A percentile compares a stretch with the other conserved stretches of the same genome.
Conservation (phyloP, 23 tunicate genomes). For the Pegea sp. region DNA sequence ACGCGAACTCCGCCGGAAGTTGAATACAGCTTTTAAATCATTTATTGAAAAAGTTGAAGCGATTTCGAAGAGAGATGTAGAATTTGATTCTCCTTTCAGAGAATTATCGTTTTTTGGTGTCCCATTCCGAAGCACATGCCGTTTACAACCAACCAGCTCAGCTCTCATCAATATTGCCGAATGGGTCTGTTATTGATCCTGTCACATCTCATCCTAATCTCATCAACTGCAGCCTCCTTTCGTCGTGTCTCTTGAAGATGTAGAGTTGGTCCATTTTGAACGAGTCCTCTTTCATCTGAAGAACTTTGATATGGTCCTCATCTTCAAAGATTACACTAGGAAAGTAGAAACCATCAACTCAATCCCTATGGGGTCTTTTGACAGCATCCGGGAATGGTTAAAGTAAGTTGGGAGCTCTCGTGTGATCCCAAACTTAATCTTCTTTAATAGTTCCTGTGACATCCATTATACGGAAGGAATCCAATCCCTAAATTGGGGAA, state of each 20-base stretch:
- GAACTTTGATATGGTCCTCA: constrained; percentile 92
- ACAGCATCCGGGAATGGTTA: constrained; percentile 73
- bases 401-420: constrained; percentile 20
- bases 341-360: constrained; percentile 78
- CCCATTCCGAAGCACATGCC: constrained; percentile 72
- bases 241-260: constrained; percentile 73
- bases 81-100: constrained; percentile 90
- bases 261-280: constrained; percentile 92
- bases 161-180: constrained; percentile 86
- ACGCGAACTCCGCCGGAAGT: constrained; percentile 69
- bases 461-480: constrained; percentile 98
- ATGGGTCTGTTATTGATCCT: no score
- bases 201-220: no score
- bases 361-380: constrained; percentile 88
- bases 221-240: constrained; percentile 72
- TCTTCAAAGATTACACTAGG: constrained; percentile 77
- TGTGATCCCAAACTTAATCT: neutral
- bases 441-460: constrained; percentile 54
- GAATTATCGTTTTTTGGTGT: constrained; percentile 93
- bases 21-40: constrained; percentile 75
- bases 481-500: constrained; percentile 91
- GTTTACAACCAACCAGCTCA: constrained; percentile 78
- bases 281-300: constrained; percentile 82
- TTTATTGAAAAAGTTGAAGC: constrained; percentile 92
- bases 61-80: constrained; percentile 55